Conservation (phyloP, 2,888 invertebrate genomes). For the Tyria jacobaeae region DNA sequence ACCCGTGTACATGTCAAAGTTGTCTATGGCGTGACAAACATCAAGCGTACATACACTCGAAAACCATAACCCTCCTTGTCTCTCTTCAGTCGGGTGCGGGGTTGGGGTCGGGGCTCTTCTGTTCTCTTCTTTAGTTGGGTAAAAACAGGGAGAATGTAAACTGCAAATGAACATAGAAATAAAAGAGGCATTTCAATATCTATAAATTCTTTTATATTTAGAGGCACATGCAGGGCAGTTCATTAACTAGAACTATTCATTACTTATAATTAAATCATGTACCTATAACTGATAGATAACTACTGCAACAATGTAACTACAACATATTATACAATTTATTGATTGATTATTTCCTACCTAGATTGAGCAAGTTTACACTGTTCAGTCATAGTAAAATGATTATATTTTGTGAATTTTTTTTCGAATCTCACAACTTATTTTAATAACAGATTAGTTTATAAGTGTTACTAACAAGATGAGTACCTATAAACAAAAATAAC, state of each 20-base stretch:
- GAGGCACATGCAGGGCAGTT: slow-evolving; percentile 50
- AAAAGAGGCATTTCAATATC: slow-evolving; percentile 10
- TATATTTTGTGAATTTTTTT: slow-evolving; percentile 1
- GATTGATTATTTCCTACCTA: slow-evolving; percentile 37
- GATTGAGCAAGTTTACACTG: slow-evolving; percentile 48
- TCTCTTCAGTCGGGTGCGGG: too few relatives aligned
- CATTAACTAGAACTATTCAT: slow-evolving; percentile 27
- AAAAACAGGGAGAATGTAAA: not conserved
- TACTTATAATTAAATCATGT: slow-evolving; percentile 13
- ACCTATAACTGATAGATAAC: too few relatives aligned
- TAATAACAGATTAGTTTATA: not conserved
- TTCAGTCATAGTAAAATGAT: slow-evolving; percentile 41
- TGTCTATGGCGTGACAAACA: too few relatives aligned
- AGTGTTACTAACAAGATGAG: slow-evolving; percentile 6
- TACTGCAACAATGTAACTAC: slow-evolving; percentile 22
- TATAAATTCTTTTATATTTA: slow-evolving; percentile 40
- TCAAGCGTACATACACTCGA: too few relatives aligned
- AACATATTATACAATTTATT: slow-evolving; percentile 31
- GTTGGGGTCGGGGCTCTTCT: too few relatives aligned
- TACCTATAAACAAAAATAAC: not conserved
- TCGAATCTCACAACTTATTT: not conserved
- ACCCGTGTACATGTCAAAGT: too few relatives aligned
- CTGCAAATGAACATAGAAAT: not conserved
- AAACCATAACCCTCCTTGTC: too few relatives aligned
- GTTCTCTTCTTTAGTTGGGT: too few relatives aligned